Evolutionary conservation across 2,113 vertebrate species (phyloP).

Genomic region (Corvus cornix): DNA sequence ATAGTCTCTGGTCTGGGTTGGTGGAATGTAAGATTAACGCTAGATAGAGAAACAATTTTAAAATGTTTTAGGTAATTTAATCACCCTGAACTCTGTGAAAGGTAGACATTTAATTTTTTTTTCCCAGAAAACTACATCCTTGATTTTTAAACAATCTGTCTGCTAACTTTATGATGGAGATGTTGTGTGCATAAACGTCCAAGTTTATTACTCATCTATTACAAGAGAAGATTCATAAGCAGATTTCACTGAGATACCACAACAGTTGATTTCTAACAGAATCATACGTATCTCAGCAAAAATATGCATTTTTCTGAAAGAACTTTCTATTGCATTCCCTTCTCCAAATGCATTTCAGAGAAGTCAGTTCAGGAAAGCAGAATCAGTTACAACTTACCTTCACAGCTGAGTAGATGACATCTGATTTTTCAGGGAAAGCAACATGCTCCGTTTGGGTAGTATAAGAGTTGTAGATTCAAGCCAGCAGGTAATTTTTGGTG

Average conservation of each 20-base stretch:
- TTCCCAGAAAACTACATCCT: background rate
- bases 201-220: background rate
- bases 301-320: background rate
- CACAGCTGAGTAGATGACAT: background rate
- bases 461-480: slow-evolving; percentile 24
- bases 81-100: background rate
- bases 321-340: background rate
- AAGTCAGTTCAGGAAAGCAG: background rate
- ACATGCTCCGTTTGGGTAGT: background rate
- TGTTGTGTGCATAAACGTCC: background rate
- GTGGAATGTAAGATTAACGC: background rate
- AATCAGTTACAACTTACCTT: slow-evolving; percentile 70
- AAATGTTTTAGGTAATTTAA: background rate
- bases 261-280: background rate
- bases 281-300: background rate
- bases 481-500: background rate
- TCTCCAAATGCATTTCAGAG: background rate
- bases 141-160: background rate
- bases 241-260: background rate
- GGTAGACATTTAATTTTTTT: background rate
- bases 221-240: background rate
- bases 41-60: background rate
- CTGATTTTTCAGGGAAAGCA: slow-evolving; percentile 7
- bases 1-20: background rate
- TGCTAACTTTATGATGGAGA: background rate